phyloP scores from a whole-genome alignment of 1,140 invertebrate species.

The Frieseomelitta varia region DNA sequence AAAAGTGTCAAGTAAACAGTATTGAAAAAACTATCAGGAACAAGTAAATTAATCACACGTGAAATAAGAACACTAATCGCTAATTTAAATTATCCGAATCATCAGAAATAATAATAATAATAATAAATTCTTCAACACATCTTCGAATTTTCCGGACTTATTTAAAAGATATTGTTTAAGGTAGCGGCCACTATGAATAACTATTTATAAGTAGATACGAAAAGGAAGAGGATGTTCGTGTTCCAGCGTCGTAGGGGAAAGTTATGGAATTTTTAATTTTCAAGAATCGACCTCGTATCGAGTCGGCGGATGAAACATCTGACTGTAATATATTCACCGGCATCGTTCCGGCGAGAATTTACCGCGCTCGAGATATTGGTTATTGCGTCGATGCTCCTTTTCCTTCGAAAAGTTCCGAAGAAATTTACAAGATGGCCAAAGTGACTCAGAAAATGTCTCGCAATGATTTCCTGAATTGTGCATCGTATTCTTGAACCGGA shows the following conservation, averaged over 20 bases:
- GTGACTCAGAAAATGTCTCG: neutral
- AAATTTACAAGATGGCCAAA: neutral
- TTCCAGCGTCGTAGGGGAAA: neutral
- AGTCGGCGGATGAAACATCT: neutral
- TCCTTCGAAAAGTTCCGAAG: neutral
- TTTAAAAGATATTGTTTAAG: too few relatives aligned
- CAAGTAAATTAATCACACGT: too few relatives aligned
- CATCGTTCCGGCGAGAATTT: neutral
- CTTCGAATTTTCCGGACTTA: too few relatives aligned
- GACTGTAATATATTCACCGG: neutral
- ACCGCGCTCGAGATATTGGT: neutral
- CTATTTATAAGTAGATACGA: neutral
- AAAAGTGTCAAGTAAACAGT: too few relatives aligned
- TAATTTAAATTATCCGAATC: too few relatives aligned
- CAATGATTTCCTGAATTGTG: neutral
- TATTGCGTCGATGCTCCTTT: neutral
- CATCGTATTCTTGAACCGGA: neutral
- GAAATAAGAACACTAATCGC: too few relatives aligned
- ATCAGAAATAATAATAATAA: too few relatives aligned
- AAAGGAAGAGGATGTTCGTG: neutral
- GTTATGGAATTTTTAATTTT: neutral
- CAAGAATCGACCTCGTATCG: neutral
- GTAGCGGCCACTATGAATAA: too few relatives aligned
- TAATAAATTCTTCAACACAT: too few relatives aligned
- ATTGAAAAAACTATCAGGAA: too few relatives aligned